A percentile compares a stretch with the other conserved stretches of the same genome.
Evolutionary conservation across 2,113 vertebrate species (phyloP).

Genomic region (Microtus montanus): DNA sequence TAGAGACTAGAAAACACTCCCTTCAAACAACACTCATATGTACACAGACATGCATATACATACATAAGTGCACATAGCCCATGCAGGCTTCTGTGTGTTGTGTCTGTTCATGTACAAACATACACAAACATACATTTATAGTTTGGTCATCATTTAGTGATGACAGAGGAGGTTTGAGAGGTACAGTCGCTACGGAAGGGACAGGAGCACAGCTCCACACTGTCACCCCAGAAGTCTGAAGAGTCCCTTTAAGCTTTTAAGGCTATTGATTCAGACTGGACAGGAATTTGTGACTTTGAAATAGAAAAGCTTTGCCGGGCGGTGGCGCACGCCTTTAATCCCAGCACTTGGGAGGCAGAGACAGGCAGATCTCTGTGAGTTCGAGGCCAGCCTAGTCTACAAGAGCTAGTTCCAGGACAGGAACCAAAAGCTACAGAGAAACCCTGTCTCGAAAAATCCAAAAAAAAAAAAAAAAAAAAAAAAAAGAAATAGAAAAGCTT

Average conservation of each 20-base stretch:
- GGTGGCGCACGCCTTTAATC: too few relatives aligned
- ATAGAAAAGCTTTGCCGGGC: background rate
- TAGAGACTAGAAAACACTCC: background rate
- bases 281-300: background rate
- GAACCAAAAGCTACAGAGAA: too few relatives aligned
- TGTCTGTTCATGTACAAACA: background rate
- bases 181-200: too few relatives aligned
- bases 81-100: too few relatives aligned
- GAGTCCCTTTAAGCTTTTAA: background rate
- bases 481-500: background rate
- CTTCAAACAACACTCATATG: background rate
- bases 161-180: too few relatives aligned
- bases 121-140: background rate
- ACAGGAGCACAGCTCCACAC: background rate
- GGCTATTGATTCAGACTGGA: background rate
- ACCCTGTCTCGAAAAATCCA: too few relatives aligned
- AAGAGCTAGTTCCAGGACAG: too few relatives aligned
- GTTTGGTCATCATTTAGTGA: background rate
- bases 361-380: too few relatives aligned
- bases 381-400: too few relatives aligned
- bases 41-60: too few relatives aligned
- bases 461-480: too few relatives aligned
- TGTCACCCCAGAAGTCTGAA: background rate
- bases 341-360: too few relatives aligned
- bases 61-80: background rate